A percentile compares a stretch with the other conserved stretches of the same genome.
Evolutionary conservation across 2,113 vertebrate species (phyloP).

Genomic region (Psittacara wagleri): DNA sequence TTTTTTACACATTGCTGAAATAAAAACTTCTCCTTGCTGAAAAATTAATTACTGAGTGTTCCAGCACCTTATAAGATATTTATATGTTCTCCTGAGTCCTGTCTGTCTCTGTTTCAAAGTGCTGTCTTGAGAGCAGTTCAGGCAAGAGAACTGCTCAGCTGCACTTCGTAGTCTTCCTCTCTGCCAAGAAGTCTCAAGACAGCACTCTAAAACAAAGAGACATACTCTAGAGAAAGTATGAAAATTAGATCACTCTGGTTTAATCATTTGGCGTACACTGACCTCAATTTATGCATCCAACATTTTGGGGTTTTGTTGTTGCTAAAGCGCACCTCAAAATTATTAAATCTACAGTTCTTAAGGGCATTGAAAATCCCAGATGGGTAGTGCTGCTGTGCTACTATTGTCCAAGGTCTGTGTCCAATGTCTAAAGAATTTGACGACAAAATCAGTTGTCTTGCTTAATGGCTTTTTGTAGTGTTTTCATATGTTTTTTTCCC

Average conservation of each 20-base stretch:
- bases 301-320: background rate
- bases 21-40: constrained; percentile 69
- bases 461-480: background rate
- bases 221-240: constrained; percentile 19
- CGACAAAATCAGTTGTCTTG: background rate
- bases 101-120: constrained; percentile 54
- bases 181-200: constrained; percentile 51
- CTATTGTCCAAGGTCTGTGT: background rate
- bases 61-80: constrained; percentile 72
- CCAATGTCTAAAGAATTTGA: background rate
- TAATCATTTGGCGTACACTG: constrained; percentile 1
- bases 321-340: background rate
- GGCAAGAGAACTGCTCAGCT: constrained; percentile 31
- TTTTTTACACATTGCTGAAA: constrained; percentile 58
- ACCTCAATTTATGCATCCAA: background rate
- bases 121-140: constrained; percentile 58
- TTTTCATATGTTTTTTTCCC: background rate
- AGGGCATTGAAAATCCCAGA: background rate
- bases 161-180: constrained; percentile 7
- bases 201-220: constrained; percentile 1
- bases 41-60: constrained; percentile 72
- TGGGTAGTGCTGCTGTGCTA: background rate
- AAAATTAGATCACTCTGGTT: constrained; percentile 59
- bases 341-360: background rate
- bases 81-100: constrained; percentile 55